Evolutionary conservation across 2,113 vertebrate species (phyloP).

Genomic region (Protobothrops flavoviridis): DNA sequence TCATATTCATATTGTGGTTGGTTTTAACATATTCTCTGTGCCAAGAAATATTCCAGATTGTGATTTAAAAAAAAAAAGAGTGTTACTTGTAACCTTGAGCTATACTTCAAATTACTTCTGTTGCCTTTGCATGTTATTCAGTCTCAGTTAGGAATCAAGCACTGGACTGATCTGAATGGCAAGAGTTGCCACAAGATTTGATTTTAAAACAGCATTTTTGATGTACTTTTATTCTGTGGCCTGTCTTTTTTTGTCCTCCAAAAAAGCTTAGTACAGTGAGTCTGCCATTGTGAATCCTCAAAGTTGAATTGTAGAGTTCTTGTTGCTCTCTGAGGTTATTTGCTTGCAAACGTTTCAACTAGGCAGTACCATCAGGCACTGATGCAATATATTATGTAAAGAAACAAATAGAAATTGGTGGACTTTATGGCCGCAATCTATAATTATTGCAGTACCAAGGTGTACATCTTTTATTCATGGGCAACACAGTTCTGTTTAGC

Average conservation of each 20-base stretch:
- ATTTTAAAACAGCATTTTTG: neutral
- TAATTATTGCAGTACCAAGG: neutral
- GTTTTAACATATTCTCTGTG: neutral
- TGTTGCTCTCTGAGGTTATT: neutral
- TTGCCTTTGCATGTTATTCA: neutral
- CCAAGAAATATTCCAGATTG: neutral
- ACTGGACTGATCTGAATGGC: neutral
- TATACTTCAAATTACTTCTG: neutral
- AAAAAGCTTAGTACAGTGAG: neutral
- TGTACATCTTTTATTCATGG: neutral
- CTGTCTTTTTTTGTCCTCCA: neutral
- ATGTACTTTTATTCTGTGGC: neutral
- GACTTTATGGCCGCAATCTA: neutral
- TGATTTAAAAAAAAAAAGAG: neutral
- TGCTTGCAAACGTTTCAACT: neutral
- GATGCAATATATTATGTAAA: neutral
- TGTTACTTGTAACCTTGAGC: neutral
- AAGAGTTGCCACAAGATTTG: neutral
- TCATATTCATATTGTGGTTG: neutral
- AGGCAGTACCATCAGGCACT: neutral
- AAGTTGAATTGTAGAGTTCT: neutral
- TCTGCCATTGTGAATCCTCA: neutral
- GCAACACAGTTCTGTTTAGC: neutral
- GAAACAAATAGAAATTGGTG: neutral
- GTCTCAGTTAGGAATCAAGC: neutral